Conservation (phyloP, 1,140 invertebrate genomes). For the Drosophila grimshawi region DNA sequence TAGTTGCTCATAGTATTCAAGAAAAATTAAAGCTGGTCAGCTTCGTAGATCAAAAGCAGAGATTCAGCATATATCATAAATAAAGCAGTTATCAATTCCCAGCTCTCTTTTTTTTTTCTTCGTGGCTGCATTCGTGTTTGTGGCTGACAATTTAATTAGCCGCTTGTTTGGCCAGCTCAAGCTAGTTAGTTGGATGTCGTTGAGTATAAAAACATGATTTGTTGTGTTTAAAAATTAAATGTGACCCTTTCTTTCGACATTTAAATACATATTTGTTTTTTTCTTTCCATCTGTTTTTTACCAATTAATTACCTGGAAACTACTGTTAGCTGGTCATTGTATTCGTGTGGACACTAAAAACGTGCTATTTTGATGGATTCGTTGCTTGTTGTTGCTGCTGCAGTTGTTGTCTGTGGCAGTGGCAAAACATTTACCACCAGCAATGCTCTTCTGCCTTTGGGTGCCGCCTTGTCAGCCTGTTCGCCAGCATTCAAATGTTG, state of each 20-base stretch:
- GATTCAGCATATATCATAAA: background rate
- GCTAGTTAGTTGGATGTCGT: slow-evolving; percentile 20
- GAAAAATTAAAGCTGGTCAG: background rate
- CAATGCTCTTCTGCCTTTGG: slow-evolving; percentile 5
- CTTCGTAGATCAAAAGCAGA: too few relatives aligned
- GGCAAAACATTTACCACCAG: slow-evolving; percentile 31
- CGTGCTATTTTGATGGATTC: slow-evolving; percentile 70
- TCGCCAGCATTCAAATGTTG: background rate
- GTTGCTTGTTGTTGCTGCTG: slow-evolving; percentile 21
- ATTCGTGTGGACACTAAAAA: slow-evolving; percentile 59
- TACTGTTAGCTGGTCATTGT: slow-evolving; percentile 71
- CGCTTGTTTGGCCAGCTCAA: slow-evolving; percentile 14
- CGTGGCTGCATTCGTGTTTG: slow-evolving; percentile 18
- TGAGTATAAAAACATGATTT: slow-evolving; percentile 70
- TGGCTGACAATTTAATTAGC: slow-evolving; percentile 70
- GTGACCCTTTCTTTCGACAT: slow-evolving; percentile 44
- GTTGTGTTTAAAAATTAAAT: slow-evolving; percentile 62
- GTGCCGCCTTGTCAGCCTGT: slow-evolving; percentile 4
- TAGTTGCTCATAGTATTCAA: background rate
- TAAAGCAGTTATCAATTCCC: slow-evolving; percentile 15
- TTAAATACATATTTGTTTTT: slow-evolving; percentile 20
- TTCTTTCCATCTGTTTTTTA: slow-evolving; percentile 7
- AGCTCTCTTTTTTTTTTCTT: slow-evolving; percentile 16
- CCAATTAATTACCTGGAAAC: slow-evolving; percentile 76
- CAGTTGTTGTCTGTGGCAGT: slow-evolving; percentile 1